Percentiles rank a stretch among this genome's conserved stretches.
Evolutionary conservation across 2,888 invertebrate species (phyloP).

Genomic region (Agrochola litura): DNA sequence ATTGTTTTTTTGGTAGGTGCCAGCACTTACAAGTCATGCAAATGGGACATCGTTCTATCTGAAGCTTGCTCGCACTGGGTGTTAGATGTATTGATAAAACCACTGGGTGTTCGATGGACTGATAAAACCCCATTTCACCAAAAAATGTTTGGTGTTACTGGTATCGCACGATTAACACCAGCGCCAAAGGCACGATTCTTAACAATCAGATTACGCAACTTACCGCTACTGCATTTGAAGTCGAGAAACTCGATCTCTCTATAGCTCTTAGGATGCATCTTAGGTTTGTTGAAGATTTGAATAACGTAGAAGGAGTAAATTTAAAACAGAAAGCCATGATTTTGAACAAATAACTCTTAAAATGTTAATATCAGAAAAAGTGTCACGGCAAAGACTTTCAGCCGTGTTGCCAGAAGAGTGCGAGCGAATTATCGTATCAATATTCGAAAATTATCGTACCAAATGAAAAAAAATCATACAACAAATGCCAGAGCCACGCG

Average conservation of each 20-base stretch:
- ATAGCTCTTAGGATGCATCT: slow-evolving; percentile 79
- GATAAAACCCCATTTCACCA: not conserved
- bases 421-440: too few species aligned
- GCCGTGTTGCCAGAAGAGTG: too few species aligned
- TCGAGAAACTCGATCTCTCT: slow-evolving; percentile 81
- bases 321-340: slow-evolving; percentile 85
- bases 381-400: slow-evolving; percentile 1
- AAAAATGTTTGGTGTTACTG: not conserved
- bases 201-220: slow-evolving; percentile 85
- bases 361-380: not conserved
- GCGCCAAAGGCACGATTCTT: not conserved
- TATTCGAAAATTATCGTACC: too few species aligned
- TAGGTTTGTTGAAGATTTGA: slow-evolving; percentile 79
- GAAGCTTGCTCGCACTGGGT: not conserved
- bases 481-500: too few species aligned
- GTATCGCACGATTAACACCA: not conserved
- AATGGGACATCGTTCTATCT: not conserved
- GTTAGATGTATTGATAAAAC: not conserved
- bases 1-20: too few species aligned
- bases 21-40: not conserved
- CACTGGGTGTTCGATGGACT: not conserved
- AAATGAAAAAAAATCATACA: too few species aligned
- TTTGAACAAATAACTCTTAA: slow-evolving; percentile 20
- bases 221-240: slow-evolving; percentile 84
- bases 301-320: slow-evolving; percentile 77